Evolutionary conservation across 2,797 vertebrate genomes (phyloP).

Genomic region (Poecilia picta): DNA sequence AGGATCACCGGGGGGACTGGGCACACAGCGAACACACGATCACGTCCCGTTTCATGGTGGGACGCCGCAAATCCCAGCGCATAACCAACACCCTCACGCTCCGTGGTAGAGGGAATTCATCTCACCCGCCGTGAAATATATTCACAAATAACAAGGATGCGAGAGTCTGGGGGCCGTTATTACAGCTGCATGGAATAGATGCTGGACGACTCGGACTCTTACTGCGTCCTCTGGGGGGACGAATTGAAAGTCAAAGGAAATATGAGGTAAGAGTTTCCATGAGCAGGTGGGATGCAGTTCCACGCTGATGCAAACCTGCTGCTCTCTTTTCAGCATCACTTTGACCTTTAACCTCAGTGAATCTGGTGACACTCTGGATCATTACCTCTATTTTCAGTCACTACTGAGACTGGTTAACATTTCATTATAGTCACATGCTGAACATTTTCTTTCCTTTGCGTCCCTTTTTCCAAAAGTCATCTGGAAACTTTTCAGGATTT

Average conservation of each 20-base stretch:
- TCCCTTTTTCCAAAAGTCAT: background rate
- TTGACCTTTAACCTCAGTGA: background rate
- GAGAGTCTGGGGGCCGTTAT: slow-evolving; percentile 58
- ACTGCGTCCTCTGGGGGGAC: slow-evolving; percentile 36
- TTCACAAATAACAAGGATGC: slow-evolving; percentile 70
- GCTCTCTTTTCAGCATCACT: background rate
- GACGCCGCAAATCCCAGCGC: slow-evolving; percentile 56
- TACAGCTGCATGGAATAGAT: slow-evolving; percentile 61
- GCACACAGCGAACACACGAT: slow-evolving; percentile 64
- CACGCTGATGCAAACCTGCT: slow-evolving; percentile 12
- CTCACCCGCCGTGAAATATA: slow-evolving; percentile 66
- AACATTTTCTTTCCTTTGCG: background rate
- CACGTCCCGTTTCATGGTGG: slow-evolving; percentile 65
- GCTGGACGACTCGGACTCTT: slow-evolving; percentile 49
- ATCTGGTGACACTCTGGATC: background rate
- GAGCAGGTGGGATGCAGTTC: slow-evolving; percentile 49
- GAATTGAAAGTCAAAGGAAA: slow-evolving; percentile 44
- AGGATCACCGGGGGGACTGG: slow-evolving; percentile 96
- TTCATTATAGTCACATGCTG: background rate
- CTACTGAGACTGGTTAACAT: background rate
- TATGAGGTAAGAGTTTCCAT: slow-evolving; percentile 58
- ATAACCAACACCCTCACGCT: slow-evolving; percentile 55
- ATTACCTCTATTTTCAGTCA: background rate
- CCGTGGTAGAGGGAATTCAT: slow-evolving; percentile 57
- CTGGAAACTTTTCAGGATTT: background rate